Conservation (phyloP, 2,888 invertebrate species). For the Fragum whitleyi region DNA sequence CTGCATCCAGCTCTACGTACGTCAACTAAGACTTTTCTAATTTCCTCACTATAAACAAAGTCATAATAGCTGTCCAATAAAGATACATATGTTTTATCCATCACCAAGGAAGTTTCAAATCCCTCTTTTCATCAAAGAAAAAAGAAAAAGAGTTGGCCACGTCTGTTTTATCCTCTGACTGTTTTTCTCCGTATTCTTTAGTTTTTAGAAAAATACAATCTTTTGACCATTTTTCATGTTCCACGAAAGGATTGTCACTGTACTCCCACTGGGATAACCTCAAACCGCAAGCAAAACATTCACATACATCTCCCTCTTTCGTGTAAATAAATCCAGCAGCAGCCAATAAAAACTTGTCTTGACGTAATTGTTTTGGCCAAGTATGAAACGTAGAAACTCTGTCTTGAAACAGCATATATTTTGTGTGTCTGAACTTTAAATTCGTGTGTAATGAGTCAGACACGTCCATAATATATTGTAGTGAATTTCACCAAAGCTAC, state of each 20-base stretch:
- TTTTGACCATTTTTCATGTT: slow-evolving; percentile 26
- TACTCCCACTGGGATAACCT: background rate
- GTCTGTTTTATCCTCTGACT: background rate
- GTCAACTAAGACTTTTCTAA: slow-evolving; percentile 15
- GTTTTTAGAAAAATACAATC: slow-evolving; percentile 30
- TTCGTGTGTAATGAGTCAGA: background rate
- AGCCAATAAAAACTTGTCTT: slow-evolving; percentile 3
- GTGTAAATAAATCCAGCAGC: slow-evolving; percentile 13
- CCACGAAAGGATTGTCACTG: background rate
- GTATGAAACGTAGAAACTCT: background rate
- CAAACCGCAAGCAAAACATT: slow-evolving; percentile 28
- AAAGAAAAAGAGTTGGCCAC: background rate
- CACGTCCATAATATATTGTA: slow-evolving; percentile 2
- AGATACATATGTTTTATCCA: slow-evolving; percentile 43
- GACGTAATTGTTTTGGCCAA: slow-evolving; percentile 22
- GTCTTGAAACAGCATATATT: background rate
- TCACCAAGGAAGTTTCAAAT: slow-evolving; percentile 12
- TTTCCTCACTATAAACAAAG: slow-evolving; percentile 52
- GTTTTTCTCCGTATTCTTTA: slow-evolving; percentile 12
- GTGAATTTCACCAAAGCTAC: background rate
- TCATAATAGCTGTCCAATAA: slow-evolving; percentile 54
- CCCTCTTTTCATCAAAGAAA: background rate
- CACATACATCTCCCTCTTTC: slow-evolving; percentile 11
- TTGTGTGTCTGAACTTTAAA: background rate
- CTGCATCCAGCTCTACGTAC: slow-evolving; percentile 42